A percentile compares a stretch with the other conserved stretches of the same genome.
Conservation (phyloP, 2,888 invertebrate genomes). For the Drosophila diplacantha region DNA sequence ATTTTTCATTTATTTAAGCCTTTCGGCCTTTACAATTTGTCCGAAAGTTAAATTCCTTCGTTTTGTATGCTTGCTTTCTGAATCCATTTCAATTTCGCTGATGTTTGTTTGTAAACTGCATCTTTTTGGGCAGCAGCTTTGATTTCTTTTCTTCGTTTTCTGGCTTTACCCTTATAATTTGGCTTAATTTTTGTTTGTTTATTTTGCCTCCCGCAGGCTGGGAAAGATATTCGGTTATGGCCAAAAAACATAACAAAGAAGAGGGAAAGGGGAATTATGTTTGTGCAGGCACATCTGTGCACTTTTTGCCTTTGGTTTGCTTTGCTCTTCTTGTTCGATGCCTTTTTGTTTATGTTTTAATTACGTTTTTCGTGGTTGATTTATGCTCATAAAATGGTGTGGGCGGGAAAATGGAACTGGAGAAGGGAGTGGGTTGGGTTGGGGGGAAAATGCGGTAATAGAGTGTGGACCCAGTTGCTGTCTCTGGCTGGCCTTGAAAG, state of each 20-base stretch:
- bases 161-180: constrained; percentile 26
- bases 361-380: constrained; percentile 67
- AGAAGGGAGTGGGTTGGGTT: neutral
- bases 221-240: constrained; percentile 34
- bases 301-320: constrained; percentile 44
- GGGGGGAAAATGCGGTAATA: neutral
- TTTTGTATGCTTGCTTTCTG: neutral
- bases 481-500: constrained; percentile 20
- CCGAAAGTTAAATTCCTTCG: constrained; percentile 21
- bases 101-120: constrained; percentile 15
- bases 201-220: constrained; percentile 20
- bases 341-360: constrained; percentile 69
- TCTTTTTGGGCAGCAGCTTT: constrained; percentile 3
- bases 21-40: constrained; percentile 23
- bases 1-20: constrained; percentile 37
- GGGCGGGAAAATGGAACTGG: constrained; percentile 2
- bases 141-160: neutral
- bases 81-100: constrained; percentile 17
- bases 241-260: constrained; percentile 22
- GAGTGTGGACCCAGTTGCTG: constrained; percentile 26
- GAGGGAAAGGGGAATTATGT: constrained; percentile 19
- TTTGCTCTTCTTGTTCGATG: constrained; percentile 37
- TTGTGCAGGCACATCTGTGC: constrained; percentile 54
- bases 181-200: constrained; percentile 26
- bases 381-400: constrained; percentile 51